phyloP scores from a whole-genome alignment of 1,140 invertebrate genomes.

The Dendroctonus valens region DNA sequence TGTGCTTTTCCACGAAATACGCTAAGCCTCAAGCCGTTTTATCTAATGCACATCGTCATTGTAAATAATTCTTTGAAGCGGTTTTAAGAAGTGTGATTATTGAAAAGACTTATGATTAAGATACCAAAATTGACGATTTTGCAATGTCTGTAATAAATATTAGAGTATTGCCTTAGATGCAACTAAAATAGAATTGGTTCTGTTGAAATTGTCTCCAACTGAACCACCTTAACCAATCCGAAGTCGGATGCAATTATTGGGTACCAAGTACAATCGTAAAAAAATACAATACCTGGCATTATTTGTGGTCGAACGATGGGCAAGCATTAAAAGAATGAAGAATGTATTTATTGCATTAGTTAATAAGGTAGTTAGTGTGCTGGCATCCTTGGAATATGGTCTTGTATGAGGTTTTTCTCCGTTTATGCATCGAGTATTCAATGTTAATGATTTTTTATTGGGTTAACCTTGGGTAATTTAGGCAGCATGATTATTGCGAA shows the following conservation, averaged over 20 bases:
- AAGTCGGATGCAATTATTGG: no score
- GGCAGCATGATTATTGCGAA: no score
- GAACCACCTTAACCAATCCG: no score
- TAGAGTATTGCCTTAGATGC: no score
- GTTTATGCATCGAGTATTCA: constrained; percentile 13
- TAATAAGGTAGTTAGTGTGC: constrained; percentile 13
- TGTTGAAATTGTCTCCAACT: no score
- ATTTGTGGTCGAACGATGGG: constrained; percentile 11
- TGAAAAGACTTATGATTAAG: not conserved
- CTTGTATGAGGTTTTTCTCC: constrained; percentile 7
- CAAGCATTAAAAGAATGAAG: constrained; percentile 15
- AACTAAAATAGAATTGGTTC: no score
- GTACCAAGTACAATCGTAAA: no score
- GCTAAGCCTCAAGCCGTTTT: no score
- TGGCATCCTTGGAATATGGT: constrained; percentile 21
- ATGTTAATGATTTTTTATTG: constrained; percentile 4
- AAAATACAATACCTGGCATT: not conserved
- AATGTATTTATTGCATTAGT: constrained; percentile 6
- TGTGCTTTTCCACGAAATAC: no score
- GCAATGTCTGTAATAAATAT: no score
- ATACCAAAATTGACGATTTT: no score
- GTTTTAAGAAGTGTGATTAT: not conserved
- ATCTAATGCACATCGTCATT: not conserved
- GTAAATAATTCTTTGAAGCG: not conserved
- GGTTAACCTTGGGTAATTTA: constrained; percentile 3